Conservation (phyloP, 1,140 invertebrate genomes). For the Planococcus citri region DNA sequence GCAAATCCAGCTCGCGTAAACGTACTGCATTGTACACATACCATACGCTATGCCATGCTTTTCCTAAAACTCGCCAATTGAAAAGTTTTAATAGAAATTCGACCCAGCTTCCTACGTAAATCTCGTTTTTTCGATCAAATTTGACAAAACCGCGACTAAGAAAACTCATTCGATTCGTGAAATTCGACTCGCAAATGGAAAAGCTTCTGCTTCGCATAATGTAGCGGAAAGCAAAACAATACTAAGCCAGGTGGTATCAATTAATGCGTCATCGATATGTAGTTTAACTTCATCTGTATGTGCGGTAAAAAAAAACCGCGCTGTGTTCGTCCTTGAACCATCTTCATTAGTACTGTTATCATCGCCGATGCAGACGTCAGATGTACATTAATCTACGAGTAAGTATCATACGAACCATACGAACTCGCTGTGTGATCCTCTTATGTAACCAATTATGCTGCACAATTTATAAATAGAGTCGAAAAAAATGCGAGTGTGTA, state of each 20-base stretch:
- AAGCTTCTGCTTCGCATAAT: neutral
- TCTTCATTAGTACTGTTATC: neutral
- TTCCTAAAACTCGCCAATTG: neutral
- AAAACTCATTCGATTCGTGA: no score
- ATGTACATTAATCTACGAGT: neutral
- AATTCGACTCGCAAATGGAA: no score
- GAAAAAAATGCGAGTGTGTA: no score
- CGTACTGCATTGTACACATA: no score
- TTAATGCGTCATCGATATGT: constrained; percentile 6
- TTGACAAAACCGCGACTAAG: no score
- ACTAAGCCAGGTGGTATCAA: neutral
- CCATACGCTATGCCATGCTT: neutral
- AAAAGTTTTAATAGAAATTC: neutral
- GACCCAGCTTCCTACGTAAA: no score
- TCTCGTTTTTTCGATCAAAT: no score
- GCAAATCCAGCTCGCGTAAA: no score
- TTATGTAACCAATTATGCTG: no score
- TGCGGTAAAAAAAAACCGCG: neutral
- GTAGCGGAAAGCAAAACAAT: neutral
- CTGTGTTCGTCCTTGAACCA: neutral
- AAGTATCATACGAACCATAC: no score
- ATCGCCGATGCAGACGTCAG: neutral
- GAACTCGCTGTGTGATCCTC: neutral
- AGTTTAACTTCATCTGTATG: neutral
- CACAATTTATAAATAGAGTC: no score